phyloP scores from a whole-genome alignment of 2,888 invertebrate genomes.

The Abrostola tripartita region DNA sequence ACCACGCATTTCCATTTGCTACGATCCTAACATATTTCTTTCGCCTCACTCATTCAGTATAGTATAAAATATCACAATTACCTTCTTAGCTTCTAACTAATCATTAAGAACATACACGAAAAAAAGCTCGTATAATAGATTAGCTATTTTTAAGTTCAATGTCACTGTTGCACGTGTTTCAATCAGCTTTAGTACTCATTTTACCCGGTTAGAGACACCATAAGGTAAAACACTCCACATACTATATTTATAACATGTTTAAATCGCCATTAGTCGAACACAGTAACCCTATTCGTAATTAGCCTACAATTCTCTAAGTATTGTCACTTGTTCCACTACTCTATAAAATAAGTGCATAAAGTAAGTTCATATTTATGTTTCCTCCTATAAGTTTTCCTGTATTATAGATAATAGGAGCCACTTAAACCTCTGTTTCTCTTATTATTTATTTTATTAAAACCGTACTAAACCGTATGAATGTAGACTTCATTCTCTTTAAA shows the following conservation, averaged over 20 bases:
- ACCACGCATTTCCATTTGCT: too few relatives aligned
- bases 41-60: too few relatives aligned
- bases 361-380: conserved; percentile 39
- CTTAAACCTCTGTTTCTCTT: conserved; percentile 42
- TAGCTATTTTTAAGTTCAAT: conserved; percentile 15
- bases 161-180: conserved; percentile 11
- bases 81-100: too few relatives aligned
- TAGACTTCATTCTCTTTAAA: too few relatives aligned
- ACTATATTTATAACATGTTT: conserved; percentile 21
- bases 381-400: conserved; percentile 44
- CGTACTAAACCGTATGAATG: too few relatives aligned
- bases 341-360: conserved; percentile 37
- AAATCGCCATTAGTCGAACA: conserved; percentile 30
- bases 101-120: background rate
- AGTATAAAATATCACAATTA: too few relatives aligned
- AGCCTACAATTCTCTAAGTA: conserved; percentile 30
- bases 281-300: conserved; percentile 39
- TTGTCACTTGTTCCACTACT: conserved; percentile 35
- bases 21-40: too few relatives aligned
- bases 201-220: background rate
- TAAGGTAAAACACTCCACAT: conserved; percentile 10
- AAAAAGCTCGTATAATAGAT: background rate
- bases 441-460: conserved; percentile 18
- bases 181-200: background rate
- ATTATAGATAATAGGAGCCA: conserved; percentile 38